phyloP scores from a whole-genome alignment of 2,888 invertebrate species.

The Reticulitermes lucifugus region DNA sequence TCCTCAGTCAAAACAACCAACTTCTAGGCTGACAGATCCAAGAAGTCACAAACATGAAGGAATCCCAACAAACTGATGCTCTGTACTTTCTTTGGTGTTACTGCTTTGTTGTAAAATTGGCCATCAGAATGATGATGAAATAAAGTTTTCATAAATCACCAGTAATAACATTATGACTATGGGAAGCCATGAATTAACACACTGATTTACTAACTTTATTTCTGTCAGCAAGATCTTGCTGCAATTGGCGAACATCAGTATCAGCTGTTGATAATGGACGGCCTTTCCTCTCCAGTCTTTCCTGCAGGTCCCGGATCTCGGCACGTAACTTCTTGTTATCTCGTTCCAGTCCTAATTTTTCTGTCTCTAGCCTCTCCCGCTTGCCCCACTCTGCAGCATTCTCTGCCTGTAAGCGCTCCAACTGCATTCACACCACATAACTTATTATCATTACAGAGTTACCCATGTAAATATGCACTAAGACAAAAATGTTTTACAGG shows the following conservation, averaged over 20 bases:
- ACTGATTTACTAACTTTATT: conserved; percentile 66
- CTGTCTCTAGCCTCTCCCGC: conserved; percentile 89
- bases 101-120: no score
- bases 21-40: no score
- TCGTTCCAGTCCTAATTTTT: conserved; percentile 86
- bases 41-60: no score
- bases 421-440: conserved; percentile 63
- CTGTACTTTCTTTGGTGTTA: no score
- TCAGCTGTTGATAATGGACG: conserved; percentile 74
- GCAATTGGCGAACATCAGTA: conserved; percentile 72
- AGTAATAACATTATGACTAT: no score
- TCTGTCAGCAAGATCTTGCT: conserved; percentile 75
- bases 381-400: conserved; percentile 96
- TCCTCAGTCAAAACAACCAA: no score
- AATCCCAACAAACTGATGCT: no score
- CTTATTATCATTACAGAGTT: background rate
- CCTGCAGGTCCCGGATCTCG: conserved; percentile 78
- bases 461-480: no score
- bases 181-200: conserved; percentile 1
- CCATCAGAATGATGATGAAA: no score
- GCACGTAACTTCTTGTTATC: conserved; percentile 86
- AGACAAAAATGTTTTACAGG: no score
- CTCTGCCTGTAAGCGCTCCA: conserved; percentile 90
- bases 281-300: conserved; percentile 73
- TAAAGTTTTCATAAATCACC: no score